These are phyloP conservation scores for Aphidoletes aphidimyza DNA, from an alignment of 2,888 invertebrate genomes.

Conservation along the genomic window DNA sequence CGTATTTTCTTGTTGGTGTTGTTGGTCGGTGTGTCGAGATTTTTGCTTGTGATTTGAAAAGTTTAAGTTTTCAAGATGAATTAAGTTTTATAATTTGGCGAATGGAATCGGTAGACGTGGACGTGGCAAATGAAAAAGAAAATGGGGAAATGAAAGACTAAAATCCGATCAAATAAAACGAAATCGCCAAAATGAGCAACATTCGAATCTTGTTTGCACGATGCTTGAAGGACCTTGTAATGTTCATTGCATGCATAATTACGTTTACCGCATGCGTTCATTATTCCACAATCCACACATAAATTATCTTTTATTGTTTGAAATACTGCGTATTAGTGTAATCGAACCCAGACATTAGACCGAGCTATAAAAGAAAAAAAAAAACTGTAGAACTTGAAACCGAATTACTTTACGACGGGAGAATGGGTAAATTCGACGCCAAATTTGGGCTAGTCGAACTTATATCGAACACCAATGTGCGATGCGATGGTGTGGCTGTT, in stretches of 20 bases:
- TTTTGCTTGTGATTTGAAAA: too few species aligned
- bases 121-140: too few species aligned
- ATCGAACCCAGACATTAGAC: not conserved
- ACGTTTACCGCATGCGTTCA: constrained; percentile 24
- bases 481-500: too few species aligned
- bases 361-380: not conserved
- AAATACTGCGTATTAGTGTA: not conserved
- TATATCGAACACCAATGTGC: not conserved
- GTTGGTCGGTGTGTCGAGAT: too few species aligned
- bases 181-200: not conserved
- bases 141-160: too few species aligned
- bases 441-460: constrained; percentile 26
- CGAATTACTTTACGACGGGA: not conserved
- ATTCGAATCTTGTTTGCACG: not conserved
- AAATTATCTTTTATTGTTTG: constrained; percentile 31
- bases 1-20: too few species aligned
- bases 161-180: not conserved
- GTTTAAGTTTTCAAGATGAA: too few species aligned
- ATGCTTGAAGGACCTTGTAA: constrained; percentile 35
- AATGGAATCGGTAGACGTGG: too few species aligned
- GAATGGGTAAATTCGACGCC: not conserved
- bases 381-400: not conserved
- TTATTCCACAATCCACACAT: constrained; percentile 28
- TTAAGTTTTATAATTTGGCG: too few species aligned
- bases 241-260: constrained; percentile 31